Conservation (phyloP, 2,113 vertebrate genomes). For the Brevimyrus niger region DNA sequence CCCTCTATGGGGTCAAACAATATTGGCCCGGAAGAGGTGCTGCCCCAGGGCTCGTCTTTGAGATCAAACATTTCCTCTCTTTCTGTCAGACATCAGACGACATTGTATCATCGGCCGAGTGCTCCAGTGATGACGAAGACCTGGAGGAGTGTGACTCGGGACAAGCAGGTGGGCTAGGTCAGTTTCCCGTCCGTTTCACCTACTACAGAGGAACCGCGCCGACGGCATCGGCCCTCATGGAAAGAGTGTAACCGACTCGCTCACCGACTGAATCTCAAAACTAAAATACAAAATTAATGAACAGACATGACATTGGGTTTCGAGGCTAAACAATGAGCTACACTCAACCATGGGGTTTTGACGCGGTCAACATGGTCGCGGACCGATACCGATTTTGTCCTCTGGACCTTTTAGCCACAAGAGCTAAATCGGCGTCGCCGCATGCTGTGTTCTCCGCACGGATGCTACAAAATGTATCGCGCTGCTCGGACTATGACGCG, state of each 20-base stretch:
- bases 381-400: constrained; percentile 74
- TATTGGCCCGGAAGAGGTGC: neutral
- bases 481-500: constrained; percentile 42
- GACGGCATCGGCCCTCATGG: constrained; percentile 89
- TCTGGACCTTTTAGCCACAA: constrained; percentile 40
- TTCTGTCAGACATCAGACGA: constrained; percentile 72
- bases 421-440: constrained; percentile 71
- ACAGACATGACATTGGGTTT: neutral
- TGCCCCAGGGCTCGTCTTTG: neutral
- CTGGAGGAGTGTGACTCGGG: constrained; percentile 92
- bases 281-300: constrained; percentile 1
- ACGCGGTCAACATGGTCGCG: constrained; percentile 74
- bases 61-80: neutral
- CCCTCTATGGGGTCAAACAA: neutral
- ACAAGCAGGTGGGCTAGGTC: constrained; percentile 97
- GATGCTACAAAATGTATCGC: constrained; percentile 86
- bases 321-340: constrained; percentile 37
- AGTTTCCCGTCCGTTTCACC: constrained; percentile 75
- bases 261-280: neutral
- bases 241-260: constrained; percentile 56
- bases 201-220: constrained; percentile 65
- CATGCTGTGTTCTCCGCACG: constrained; percentile 72
- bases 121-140: constrained; percentile 96
- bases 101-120: constrained; percentile 91
- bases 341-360: constrained; percentile 80